Conservation (phyloP, 2,888 invertebrate species). For the Cremastinae sp. region DNA sequence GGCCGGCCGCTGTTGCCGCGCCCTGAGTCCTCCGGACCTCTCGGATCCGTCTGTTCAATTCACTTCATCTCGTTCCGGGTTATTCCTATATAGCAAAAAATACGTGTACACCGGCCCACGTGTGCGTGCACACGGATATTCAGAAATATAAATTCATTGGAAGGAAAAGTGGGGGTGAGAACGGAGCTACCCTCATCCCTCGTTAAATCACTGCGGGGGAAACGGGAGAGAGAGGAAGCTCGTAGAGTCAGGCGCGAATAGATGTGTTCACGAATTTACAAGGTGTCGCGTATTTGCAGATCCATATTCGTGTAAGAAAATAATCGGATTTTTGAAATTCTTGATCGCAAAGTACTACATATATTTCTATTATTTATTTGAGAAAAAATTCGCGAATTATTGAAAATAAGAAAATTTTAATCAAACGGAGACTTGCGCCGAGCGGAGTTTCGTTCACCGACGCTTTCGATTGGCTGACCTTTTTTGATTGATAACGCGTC, state of each 20-base stretch:
- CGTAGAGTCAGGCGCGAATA: constrained; percentile 35
- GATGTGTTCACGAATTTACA: not conserved
- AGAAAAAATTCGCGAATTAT: too few relatives aligned
- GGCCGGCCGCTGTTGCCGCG: constrained; percentile 50
- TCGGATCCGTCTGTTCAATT: constrained; percentile 29
- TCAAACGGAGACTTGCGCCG: too few relatives aligned
- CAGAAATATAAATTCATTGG: not conserved
- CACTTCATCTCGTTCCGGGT: constrained; percentile 6
- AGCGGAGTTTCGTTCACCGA: too few relatives aligned
- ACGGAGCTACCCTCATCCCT: constrained; percentile 34
- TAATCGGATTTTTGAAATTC: too few relatives aligned
- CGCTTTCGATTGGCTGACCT: too few relatives aligned
- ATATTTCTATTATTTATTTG: too few relatives aligned
- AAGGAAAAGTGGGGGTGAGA: constrained; percentile 4
- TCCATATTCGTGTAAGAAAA: too few relatives aligned
- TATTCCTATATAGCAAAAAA: not conserved
- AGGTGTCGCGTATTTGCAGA: too few relatives aligned
- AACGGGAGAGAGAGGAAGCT: constrained; percentile 24
- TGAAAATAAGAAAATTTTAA: too few relatives aligned
- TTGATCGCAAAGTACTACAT: too few relatives aligned
- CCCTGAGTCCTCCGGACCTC: constrained; percentile 48
- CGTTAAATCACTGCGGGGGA: constrained; percentile 33
- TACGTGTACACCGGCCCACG: not conserved
- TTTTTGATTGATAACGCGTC: too few relatives aligned
- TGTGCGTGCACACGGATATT: not conserved